phyloP scores from a whole-genome alignment of 1,140 invertebrate species.

The Drosophila sproati region DNA sequence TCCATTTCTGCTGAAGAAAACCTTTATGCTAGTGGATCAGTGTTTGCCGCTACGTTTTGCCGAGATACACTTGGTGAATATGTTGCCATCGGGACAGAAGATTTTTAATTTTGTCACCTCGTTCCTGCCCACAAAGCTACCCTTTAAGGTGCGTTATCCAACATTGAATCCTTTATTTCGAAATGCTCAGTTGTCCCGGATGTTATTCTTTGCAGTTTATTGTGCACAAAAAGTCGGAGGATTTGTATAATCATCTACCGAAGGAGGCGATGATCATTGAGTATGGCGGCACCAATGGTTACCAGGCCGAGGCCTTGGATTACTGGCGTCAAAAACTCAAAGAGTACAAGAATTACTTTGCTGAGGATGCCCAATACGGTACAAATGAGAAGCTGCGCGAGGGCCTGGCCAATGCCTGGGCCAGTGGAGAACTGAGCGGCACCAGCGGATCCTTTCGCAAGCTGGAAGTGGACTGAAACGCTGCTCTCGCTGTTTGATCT shows the following conservation, averaged over 20 bases:
- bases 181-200: neutral
- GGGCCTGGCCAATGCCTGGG: slow-evolving; percentile 60
- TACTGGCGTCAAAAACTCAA: slow-evolving; percentile 85
- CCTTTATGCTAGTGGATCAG: slow-evolving; percentile 62
- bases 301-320: slow-evolving; percentile 84
- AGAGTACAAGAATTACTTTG: slow-evolving; percentile 84
- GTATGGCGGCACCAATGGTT: slow-evolving; percentile 86
- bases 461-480: slow-evolving; percentile 69
- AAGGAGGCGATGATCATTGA: slow-evolving; percentile 86
- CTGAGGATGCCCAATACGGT: slow-evolving; percentile 85
- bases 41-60: slow-evolving; percentile 65
- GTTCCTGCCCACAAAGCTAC: slow-evolving; percentile 85
- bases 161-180: neutral
- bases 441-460: slow-evolving; percentile 86
- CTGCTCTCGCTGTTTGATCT: neutral
- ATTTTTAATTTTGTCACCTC: slow-evolving; percentile 85
- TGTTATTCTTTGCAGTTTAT: slow-evolving; percentile 69
- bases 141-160: slow-evolving; percentile 83
- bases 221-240: slow-evolving; percentile 85
- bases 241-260: slow-evolving; percentile 85
- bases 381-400: slow-evolving; percentile 86
- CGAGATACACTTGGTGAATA: slow-evolving; percentile 76
- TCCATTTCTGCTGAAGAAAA: slow-evolving; percentile 67
- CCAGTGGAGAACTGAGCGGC: slow-evolving; percentile 62
- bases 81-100: slow-evolving; percentile 84